Percentiles rank a stretch among this genome's conserved stretches.
Conservation (phyloP, 2,113 vertebrate genomes). For the Aldabrachelys gigantea region DNA sequence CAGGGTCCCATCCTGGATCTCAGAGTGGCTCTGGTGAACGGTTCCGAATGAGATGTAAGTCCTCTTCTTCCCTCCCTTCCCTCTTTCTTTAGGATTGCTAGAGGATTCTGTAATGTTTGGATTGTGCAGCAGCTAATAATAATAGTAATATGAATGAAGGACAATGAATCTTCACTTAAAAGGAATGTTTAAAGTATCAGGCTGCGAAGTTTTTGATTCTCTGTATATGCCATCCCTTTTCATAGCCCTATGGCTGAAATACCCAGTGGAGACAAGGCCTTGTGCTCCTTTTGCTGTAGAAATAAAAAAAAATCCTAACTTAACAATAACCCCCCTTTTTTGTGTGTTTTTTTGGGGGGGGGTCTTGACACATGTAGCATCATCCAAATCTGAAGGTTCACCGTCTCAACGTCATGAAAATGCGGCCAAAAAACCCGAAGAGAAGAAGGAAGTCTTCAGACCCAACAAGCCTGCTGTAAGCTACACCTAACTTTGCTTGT, state of each 20-base stretch:
- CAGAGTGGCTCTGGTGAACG: slow-evolving; percentile 94
- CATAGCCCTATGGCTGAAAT: not conserved
- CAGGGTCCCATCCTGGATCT: slow-evolving; percentile 87
- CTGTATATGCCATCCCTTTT: fast-evolving
- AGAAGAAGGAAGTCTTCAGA: slow-evolving; percentile 90
- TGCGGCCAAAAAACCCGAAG: slow-evolving; percentile 90
- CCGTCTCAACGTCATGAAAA: slow-evolving; percentile 91
- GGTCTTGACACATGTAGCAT: slow-evolving; percentile 79
- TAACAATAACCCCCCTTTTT: not conserved
- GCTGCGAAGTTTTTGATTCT: not conserved
- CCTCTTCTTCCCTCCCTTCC: not conserved
- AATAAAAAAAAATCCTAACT: not conserved
- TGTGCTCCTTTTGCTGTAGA: not conserved
- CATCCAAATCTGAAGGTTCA: slow-evolving; percentile 94
- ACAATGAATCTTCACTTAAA: not conserved
- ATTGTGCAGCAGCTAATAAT: not conserved
- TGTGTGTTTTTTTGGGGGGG: slow-evolving; percentile 29
- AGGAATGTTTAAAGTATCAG: not conserved
- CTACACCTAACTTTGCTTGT: not conserved
- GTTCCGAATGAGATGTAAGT: slow-evolving; percentile 94
- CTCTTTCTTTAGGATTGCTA: fast-evolving
- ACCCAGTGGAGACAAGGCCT: not conserved
- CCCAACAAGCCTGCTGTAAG: slow-evolving; percentile 92
- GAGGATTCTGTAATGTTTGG: not conserved
- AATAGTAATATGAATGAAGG: not conserved